phyloP scores from a whole-genome alignment of 1,140 invertebrate species.

The Pseudomyrmex gracilis region DNA sequence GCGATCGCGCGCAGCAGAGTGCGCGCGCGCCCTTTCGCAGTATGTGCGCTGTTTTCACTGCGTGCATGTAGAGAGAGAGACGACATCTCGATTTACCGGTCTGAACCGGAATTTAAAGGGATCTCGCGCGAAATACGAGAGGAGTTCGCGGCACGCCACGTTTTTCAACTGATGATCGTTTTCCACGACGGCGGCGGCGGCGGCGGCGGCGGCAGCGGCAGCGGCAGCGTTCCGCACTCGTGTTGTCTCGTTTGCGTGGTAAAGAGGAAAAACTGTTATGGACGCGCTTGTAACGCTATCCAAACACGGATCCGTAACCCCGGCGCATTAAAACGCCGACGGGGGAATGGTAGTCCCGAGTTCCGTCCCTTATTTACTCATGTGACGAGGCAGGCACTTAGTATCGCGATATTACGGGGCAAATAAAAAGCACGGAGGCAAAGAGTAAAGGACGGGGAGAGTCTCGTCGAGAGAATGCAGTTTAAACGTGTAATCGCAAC shows the following conservation, averaged over 20 bases:
- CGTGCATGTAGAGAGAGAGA: not conserved
- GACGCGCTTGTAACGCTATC: conserved; percentile 63
- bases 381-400: conserved; percentile 71
- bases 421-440: conserved; percentile 70
- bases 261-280: conserved; percentile 67
- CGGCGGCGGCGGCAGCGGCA: no score
- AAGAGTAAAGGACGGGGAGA: not conserved
- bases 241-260: conserved; percentile 58
- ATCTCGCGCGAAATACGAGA: conserved; percentile 47
- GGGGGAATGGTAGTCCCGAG: conserved; percentile 26
- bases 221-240: not conserved
- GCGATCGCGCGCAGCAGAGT: not conserved
- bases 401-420: conserved; percentile 73
- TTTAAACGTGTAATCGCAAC: conserved; percentile 58
- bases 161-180: conserved; percentile 35
- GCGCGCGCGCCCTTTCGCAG: not conserved
- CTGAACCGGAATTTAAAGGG: conserved; percentile 29
- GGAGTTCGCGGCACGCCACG: conserved; percentile 31
- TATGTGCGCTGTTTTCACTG: not conserved
- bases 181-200: not conserved
- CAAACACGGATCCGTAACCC: conserved; percentile 69
- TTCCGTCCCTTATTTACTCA: conserved; percentile 71
- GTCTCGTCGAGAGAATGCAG: conserved; percentile 16
- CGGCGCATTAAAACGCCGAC: conserved; percentile 68
- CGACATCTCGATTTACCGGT: conserved; percentile 47